Evolutionary conservation across 2,888 invertebrate genomes (phyloP).

Genomic region (Yponomeuta sedellus): DNA sequence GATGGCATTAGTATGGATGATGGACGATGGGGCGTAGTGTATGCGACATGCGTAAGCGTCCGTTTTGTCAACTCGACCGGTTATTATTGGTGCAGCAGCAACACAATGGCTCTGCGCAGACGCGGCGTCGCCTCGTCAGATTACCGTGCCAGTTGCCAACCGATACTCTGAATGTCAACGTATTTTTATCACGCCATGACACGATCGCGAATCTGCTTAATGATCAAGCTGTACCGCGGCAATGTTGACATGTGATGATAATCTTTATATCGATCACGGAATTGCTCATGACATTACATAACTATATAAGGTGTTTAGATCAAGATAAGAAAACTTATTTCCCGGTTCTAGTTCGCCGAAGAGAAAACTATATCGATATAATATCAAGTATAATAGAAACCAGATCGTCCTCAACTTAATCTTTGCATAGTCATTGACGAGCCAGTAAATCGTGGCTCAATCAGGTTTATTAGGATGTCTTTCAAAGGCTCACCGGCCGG

Average conservation of each 20-base stretch:
- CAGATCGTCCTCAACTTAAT: neutral
- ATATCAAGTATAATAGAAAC: too few relatives aligned
- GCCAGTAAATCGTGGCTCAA: neutral
- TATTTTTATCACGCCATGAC: slow-evolving; percentile 10
- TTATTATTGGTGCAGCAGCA: slow-evolving; percentile 21
- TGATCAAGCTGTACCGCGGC: neutral
- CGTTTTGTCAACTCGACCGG: neutral
- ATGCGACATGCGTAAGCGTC: neutral
- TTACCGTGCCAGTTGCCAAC: slow-evolving; percentile 10
- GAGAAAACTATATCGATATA: too few relatives aligned
- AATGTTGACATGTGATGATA: neutral
- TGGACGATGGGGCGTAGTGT: neutral
- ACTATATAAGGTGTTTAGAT: too few relatives aligned
- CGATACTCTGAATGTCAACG: slow-evolving; percentile 9
- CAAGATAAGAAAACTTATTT: too few relatives aligned
- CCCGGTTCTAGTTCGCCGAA: too few relatives aligned
- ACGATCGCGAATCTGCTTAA: neutral
- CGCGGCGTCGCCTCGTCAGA: slow-evolving; percentile 52
- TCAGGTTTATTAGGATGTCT: neutral
- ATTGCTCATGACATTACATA: too few relatives aligned
- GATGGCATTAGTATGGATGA: neutral
- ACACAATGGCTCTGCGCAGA: slow-evolving; percentile 59
- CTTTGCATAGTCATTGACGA: neutral
- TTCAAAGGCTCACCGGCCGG: slow-evolving; percentile 27
- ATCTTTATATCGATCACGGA: neutral